Percentiles rank a stretch among this genome's conserved stretches.
Conservation (phyloP, 2,113 vertebrate genomes). For the Lepus timidus region DNA sequence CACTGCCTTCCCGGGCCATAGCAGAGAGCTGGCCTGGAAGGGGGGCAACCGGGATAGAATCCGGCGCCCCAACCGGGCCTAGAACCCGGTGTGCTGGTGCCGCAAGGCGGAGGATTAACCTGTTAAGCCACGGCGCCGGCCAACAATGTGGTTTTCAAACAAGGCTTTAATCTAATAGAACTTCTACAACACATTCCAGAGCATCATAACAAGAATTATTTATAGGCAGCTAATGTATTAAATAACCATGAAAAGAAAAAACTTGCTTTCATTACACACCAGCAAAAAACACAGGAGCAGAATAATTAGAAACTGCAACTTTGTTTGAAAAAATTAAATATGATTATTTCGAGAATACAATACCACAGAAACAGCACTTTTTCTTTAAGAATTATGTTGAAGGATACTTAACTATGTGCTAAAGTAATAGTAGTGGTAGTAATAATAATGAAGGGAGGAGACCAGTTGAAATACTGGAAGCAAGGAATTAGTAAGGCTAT, state of each 20-base stretch:
- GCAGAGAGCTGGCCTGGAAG: no score
- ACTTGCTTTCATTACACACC: constrained; percentile 88
- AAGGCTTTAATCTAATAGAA: constrained; percentile 89
- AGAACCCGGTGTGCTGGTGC: no score
- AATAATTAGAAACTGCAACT: constrained; percentile 87
- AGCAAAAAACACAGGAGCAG: constrained; percentile 88
- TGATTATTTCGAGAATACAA: constrained; percentile 88
- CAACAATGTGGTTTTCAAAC: constrained; percentile 89
- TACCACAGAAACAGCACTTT: constrained; percentile 91
- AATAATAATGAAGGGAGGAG: constrained; percentile 41
- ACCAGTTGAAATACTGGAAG: constrained; percentile 81
- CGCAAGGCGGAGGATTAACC: no score
- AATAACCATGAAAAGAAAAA: constrained; percentile 89
- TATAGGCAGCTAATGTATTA: constrained; percentile 90
- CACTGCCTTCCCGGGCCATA: no score
- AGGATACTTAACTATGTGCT: constrained; percentile 88
- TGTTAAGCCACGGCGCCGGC: no score
- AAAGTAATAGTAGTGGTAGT: constrained; percentile 82
- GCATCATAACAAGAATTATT: constrained; percentile 90
- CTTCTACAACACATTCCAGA: constrained; percentile 91
- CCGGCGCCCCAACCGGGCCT: no score
- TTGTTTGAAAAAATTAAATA: constrained; percentile 87
- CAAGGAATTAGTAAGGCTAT: constrained; percentile 81
- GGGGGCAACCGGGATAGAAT: no score
- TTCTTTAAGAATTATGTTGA: constrained; percentile 84